Conservation (phyloP, 2,797 vertebrate genomes). For the Ctenosaura bakeri region DNA sequence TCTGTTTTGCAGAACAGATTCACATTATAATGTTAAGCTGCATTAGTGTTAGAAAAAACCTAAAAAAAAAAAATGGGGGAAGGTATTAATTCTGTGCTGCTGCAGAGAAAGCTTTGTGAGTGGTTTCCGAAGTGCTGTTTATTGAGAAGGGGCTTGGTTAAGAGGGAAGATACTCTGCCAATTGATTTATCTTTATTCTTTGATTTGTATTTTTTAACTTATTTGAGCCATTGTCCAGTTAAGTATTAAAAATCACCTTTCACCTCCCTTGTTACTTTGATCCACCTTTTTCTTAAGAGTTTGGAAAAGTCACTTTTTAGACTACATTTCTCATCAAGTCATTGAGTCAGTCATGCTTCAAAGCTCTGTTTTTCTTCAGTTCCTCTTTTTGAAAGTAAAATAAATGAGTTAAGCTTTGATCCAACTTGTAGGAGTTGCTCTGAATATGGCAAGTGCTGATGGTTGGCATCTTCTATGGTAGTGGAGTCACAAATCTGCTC, state of each 20-base stretch:
- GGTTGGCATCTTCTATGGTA: no score
- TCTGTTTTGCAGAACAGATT: neutral
- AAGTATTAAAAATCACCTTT: conserved; percentile 6
- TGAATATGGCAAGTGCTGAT: neutral
- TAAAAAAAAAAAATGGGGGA: neutral
- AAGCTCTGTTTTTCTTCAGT: neutral
- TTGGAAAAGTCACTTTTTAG: no score
- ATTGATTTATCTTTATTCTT: neutral
- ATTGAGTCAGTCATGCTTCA: neutral
- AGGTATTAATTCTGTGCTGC: neutral
- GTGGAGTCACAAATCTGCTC: no score
- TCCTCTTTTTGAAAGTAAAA: conserved; percentile 19
- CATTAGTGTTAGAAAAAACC: neutral
- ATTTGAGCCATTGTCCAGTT: neutral
- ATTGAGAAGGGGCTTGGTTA: neutral
- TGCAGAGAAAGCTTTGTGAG: neutral
- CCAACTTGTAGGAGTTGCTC: neutral
- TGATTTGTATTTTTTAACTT: neutral
- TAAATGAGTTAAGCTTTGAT: conserved; percentile 11
- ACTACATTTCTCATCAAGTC: no score
- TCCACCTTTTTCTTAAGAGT: neutral
- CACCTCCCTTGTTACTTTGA: neutral
- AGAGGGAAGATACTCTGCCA: neutral
- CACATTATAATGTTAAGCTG: neutral
- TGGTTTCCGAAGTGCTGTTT: neutral